Evolutionary conservation across 1,140 invertebrate species (phyloP).

Genomic region (Calliopsis andreniformis): DNA sequence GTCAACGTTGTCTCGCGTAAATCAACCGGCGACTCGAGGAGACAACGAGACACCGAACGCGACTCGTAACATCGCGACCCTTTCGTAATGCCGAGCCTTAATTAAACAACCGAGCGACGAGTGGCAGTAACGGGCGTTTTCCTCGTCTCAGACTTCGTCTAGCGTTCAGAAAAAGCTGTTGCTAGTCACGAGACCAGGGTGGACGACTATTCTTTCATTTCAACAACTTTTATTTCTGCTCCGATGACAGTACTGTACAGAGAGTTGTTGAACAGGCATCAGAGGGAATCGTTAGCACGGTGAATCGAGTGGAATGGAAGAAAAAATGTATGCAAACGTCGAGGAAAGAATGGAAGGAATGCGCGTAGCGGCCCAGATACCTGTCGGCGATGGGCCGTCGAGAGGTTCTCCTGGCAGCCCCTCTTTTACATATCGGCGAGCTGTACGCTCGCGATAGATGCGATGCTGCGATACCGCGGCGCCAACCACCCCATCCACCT

Average conservation of each 20-base stretch:
- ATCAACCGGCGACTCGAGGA: slow-evolving; percentile 39
- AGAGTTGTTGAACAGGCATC: too few species aligned
- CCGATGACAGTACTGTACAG: too few species aligned
- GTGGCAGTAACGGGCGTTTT: slow-evolving; percentile 3
- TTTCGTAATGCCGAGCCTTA: slow-evolving; percentile 20
- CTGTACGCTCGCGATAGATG: slow-evolving; percentile 62
- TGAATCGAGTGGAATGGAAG: background rate
- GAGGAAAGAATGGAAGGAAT: slow-evolving; percentile 27
- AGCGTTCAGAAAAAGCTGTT: background rate
- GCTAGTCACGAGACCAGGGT: background rate
- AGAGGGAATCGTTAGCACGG: background rate
- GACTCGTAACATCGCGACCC: slow-evolving; percentile 13
- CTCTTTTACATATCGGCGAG: slow-evolving; percentile 66
- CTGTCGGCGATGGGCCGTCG: slow-evolving; percentile 48
- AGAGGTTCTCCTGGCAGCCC: slow-evolving; percentile 8
- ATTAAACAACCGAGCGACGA: slow-evolving; percentile 51
- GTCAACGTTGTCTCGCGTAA: slow-evolving; percentile 48
- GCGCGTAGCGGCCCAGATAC: slow-evolving; percentile 28
- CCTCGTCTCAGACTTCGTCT: background rate
- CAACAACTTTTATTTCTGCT: too few species aligned
- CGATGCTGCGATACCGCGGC: slow-evolving; percentile 63
- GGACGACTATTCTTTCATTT: too few species aligned
- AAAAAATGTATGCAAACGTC: slow-evolving; percentile 28
- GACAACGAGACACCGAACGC: slow-evolving; percentile 28
- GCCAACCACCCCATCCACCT: slow-evolving; percentile 43